Percentiles rank a stretch among this genome's conserved stretches.
phyloP scores from a whole-genome alignment of 2,888 invertebrate species.

The Eristalis pertinax region DNA sequence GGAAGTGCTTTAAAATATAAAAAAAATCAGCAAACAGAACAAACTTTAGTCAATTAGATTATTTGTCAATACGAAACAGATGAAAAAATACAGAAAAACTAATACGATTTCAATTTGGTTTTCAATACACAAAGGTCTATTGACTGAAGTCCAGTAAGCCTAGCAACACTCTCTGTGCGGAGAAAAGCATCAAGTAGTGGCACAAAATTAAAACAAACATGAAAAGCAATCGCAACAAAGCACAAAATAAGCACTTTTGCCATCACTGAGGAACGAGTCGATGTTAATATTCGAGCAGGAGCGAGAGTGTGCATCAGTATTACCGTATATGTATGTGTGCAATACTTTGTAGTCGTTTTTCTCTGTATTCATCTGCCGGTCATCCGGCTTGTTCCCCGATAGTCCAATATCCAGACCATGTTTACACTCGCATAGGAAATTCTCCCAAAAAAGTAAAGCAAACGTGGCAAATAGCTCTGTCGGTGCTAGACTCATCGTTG shows the following conservation, averaged over 20 bases:
- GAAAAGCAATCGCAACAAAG: conserved; percentile 58
- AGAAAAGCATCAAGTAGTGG: conserved; percentile 33
- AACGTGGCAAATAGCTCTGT: conserved; percentile 26
- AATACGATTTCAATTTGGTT: conserved; percentile 49
- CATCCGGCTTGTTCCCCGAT: conserved; percentile 27
- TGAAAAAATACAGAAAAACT: conserved; percentile 30
- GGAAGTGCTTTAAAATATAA: too few relatives aligned
- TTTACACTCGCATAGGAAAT: conserved; percentile 40
- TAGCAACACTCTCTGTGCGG: background rate
- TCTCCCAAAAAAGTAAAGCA: conserved; percentile 15
- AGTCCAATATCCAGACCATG: conserved; percentile 33
- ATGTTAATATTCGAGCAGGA: conserved; percentile 44
- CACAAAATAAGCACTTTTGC: conserved; percentile 58
- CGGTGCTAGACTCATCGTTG: background rate
- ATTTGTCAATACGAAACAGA: conserved; percentile 19
- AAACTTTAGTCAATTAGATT: conserved; percentile 16
- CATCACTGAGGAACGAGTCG: conserved; percentile 41
- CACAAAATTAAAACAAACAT: conserved; percentile 63
- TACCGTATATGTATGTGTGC: conserved; percentile 9
- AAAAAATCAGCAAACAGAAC: background rate
- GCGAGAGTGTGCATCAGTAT: background rate
- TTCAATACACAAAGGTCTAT: conserved; percentile 23
- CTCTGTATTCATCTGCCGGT: conserved; percentile 24
- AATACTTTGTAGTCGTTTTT: conserved; percentile 12
- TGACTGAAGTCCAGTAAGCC: conserved; percentile 18